A percentile compares a stretch with the other conserved stretches of the same genome.
These are phyloP conservation scores for Euspilapteryx auroguttella DNA, from an alignment of 2,888 invertebrate species.

Conservation along the genomic window DNA sequence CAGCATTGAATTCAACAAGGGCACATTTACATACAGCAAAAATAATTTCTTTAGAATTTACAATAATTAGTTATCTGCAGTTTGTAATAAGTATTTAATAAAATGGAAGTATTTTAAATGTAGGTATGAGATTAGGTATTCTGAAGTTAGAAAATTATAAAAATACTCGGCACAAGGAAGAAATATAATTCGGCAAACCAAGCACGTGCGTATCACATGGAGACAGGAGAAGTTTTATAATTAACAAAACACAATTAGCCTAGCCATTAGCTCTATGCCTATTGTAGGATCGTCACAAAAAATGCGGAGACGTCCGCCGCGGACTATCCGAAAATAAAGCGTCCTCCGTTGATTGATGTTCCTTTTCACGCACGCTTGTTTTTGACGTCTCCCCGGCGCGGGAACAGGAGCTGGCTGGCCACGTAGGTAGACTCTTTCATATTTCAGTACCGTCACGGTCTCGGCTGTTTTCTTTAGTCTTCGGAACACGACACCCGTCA, in stretches of 20 bases:
- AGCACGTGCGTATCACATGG: too few species aligned
- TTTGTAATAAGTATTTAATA: too few species aligned
- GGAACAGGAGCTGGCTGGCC: slow-evolving; percentile 39
- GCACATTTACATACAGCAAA: too few species aligned
- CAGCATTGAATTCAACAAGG: too few species aligned
- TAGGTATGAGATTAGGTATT: too few species aligned
- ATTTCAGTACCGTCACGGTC: slow-evolving; percentile 15
- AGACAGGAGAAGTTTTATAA: neutral
- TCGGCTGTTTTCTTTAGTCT: slow-evolving; percentile 26
- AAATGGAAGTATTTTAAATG: too few species aligned
- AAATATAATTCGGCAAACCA: too few species aligned
- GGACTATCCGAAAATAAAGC: slow-evolving; percentile 34
- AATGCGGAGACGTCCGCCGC: neutral
- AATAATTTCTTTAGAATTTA: too few species aligned
- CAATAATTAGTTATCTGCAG: too few species aligned
- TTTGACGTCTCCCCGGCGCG: slow-evolving; percentile 41
- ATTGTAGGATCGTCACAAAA: slow-evolving; percentile 6
- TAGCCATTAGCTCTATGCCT: slow-evolving; percentile 4
- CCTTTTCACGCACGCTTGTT: slow-evolving; percentile 37
- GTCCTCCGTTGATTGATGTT: slow-evolving; percentile 48
- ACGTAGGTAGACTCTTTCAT: slow-evolving; percentile 1
- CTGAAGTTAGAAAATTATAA: too few species aligned
- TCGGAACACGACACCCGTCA: slow-evolving; percentile 25
- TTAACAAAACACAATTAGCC: neutral
- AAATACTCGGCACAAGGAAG: too few species aligned